These are phyloP conservation scores for Actenoides lindsayi DNA, from an alignment of 2,113 vertebrate genomes.

Conservation along the genomic window DNA sequence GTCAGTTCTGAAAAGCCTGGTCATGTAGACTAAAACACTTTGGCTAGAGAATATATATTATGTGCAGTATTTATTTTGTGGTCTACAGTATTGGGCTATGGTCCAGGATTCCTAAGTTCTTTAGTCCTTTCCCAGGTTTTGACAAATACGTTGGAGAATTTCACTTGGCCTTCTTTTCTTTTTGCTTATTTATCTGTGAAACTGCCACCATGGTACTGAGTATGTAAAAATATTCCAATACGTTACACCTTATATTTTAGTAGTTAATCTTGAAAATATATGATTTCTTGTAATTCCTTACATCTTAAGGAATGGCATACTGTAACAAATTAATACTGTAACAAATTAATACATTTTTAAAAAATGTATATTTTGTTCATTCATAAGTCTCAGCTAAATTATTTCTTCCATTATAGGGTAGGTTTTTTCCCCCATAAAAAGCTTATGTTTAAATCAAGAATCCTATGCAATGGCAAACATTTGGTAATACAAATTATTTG, in stretches of 20 bases:
- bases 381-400: neutral
- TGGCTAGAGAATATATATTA: neutral
- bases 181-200: neutral
- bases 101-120: neutral
- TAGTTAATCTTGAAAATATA: neutral
- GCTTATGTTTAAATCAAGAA: neutral
- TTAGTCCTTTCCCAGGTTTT: neutral
- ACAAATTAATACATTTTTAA: neutral
- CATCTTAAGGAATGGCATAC: neutral
- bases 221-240: neutral
- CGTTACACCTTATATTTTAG: neutral
- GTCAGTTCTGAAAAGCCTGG: neutral
- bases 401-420: neutral
- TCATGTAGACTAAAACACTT: neutral
- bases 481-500: neutral
- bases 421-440: neutral
- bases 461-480: accelerated
- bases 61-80: constrained; percentile 31
- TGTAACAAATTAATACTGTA: neutral
- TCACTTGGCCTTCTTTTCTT: neutral
- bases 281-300: neutral
- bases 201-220: neutral
- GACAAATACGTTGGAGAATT: neutral
- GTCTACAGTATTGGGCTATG: neutral
- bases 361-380: neutral